Evolutionary conservation across 2,797 vertebrate genomes (phyloP), one percentile per base, ranked within the genome.

Genomic region (Myotis findleyi): DNA sequence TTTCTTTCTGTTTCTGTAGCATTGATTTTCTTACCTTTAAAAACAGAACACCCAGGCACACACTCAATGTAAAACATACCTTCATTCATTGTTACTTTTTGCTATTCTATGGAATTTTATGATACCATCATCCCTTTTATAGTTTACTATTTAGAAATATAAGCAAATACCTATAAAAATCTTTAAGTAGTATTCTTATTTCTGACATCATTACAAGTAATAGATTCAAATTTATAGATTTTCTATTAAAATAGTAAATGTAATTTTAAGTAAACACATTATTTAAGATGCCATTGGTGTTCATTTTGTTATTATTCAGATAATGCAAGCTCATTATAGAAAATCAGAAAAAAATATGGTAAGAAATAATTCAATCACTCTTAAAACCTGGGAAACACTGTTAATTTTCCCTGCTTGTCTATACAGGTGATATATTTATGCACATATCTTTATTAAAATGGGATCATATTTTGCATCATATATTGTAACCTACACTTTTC

Each of bases 71-170:
- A 49, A 93, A 96, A 87, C 12, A 16, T 18, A 9, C 38, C 25
- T 44, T 21, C 62, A 47, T 44, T 21, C 62, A 47, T n/a, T 71
- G 38, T 88, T 89, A 68, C 12, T 77, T 89, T 87, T 77, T 80
- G 55, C 55, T 57, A 3, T 82, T 85, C 36, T 85, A 0, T 23
- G 25, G 38, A 83, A 66, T 11, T 82, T 81, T 68, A 62, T 89
- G 33, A 62, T 89, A 33, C 62, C 33, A 44, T 75, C 53, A 9
- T 49, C 6, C n/a, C 47, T 84, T 80, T 76, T 82, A 38, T 21
- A 88, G 30, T 94, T 94, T 79, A 76, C 27, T 66, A 49, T 33
- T 82, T 71, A 83, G 73, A 93, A 96, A 93, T 20, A 47, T 53
- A 18, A 18, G 33, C 16, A 55, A 68, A 72, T 82, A 89, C 3